These are phyloP conservation scores for Guaruba guarouba DNA, from an alignment of 2,113 vertebrate genomes.

Conservation along the genomic window DNA sequence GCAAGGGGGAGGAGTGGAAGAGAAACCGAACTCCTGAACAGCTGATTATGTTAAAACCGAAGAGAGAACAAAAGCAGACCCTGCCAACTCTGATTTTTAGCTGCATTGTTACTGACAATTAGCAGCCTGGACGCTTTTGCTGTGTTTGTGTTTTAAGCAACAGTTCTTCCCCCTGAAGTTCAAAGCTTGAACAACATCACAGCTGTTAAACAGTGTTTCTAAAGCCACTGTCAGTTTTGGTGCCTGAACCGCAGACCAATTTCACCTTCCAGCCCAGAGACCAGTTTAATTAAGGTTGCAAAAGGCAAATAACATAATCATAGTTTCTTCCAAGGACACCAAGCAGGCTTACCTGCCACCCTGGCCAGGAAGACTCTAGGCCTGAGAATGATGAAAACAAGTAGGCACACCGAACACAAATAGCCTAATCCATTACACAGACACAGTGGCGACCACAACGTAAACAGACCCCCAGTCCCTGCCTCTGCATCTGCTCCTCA, in stretches of 20 bases:
- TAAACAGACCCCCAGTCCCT: not conserved
- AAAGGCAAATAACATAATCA: conserved; percentile 64
- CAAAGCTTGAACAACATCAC: conserved; percentile 45
- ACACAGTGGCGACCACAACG: not conserved
- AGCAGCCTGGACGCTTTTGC: conserved; percentile 11
- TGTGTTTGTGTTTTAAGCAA: not conserved
- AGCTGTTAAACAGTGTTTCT: conserved; percentile 59
- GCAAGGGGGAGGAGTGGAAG: not conserved
- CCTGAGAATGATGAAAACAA: conserved; percentile 38
- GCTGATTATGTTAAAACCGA: not conserved
- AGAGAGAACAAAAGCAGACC: not conserved
- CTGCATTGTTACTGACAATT: not conserved
- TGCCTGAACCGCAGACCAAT: conserved; percentile 34
- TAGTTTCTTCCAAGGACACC: conserved; percentile 55
- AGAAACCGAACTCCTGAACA: not conserved
- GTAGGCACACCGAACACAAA: conserved; percentile 1
- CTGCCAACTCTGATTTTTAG: not conserved
- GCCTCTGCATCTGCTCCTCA: not conserved
- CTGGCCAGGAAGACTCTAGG: conserved; percentile 42
- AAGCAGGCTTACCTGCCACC: conserved; percentile 49
- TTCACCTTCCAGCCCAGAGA: conserved; percentile 21
- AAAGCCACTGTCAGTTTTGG: conserved; percentile 59
- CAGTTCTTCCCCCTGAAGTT: not conserved
- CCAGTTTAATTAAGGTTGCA: conserved; percentile 54
- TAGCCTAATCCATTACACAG: not conserved